Percentiles rank a stretch among this genome's conserved stretches.
These are phyloP conservation scores for Omphaloscelis lunosa DNA, from an alignment of 2,888 invertebrate genomes.

Conservation along the genomic window DNA sequence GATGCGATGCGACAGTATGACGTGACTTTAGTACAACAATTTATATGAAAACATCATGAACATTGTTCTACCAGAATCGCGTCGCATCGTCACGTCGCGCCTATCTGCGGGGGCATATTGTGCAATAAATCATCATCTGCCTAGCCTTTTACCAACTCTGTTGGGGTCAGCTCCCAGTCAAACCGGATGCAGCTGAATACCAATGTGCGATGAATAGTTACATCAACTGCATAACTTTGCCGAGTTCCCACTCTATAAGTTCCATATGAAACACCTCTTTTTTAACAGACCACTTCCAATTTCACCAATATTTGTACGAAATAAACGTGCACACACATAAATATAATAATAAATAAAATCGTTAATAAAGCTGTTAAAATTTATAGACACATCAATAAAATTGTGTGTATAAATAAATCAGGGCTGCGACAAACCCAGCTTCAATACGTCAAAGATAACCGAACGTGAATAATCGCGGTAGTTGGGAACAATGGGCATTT, in stretches of 20 bases:
- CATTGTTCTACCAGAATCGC: no score
- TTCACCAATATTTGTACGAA: conserved; percentile 24
- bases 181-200: no score
- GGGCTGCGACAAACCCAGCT: conserved; percentile 67
- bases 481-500: conserved; percentile 83
- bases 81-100: no score
- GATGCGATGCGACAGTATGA: no score
- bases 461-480: conserved; percentile 84
- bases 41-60: no score
- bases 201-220: no score
- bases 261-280: conserved; percentile 15
- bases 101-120: no score
- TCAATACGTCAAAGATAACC: conserved; percentile 84
- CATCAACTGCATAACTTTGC: neutral
- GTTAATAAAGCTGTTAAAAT: conserved; percentile 68
- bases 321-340: conserved; percentile 45
- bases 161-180: no score
- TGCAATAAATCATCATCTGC: no score
- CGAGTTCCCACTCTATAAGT: neutral
- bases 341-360: conserved; percentile 64
- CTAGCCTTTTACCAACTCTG: no score
- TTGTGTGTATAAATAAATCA: conserved; percentile 72
- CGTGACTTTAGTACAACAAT: no score
- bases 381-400: conserved; percentile 69
- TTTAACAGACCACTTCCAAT: conserved; percentile 32